phyloP scores from a whole-genome alignment of 2,113 vertebrate species.

The Limanda limanda region DNA sequence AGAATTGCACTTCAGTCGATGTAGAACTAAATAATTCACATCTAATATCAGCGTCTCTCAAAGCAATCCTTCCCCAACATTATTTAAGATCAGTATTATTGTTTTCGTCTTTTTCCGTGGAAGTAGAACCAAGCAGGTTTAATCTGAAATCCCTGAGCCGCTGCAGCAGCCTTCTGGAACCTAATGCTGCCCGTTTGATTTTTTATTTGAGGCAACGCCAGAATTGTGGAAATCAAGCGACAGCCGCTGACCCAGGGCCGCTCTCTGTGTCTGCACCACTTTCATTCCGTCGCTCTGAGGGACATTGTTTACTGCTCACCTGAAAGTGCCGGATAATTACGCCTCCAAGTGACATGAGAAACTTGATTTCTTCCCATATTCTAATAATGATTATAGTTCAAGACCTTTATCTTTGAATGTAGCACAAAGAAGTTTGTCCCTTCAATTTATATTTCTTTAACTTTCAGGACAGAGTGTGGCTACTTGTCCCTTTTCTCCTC shows the following conservation, averaged over 20 bases:
- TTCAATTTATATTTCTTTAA: background rate
- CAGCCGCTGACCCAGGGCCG: constrained; percentile 31
- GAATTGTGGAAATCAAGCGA: constrained; percentile 21
- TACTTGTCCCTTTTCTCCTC: background rate
- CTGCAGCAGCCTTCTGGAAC: background rate
- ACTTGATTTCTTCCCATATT: background rate
- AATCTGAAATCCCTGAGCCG: constrained; percentile 9
- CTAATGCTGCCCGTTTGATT: constrained; percentile 36
- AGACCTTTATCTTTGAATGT: constrained; percentile 14
- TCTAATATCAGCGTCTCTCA: no score
- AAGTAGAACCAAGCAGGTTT: constrained; percentile 13
- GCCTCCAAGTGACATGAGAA: constrained; percentile 33
- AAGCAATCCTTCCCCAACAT: background rate
- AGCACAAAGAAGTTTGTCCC: constrained; percentile 9
- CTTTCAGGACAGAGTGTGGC: background rate
- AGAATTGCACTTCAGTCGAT: background rate
- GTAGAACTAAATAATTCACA: no score
- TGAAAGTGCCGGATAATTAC: constrained; percentile 39
- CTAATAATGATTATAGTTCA: constrained; percentile 32
- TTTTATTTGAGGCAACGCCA: constrained; percentile 32
- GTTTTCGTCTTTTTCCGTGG: constrained; percentile 12
- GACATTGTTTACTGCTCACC: constrained; percentile 40
- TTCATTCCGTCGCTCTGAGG: constrained; percentile 40
- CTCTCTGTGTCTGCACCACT: constrained; percentile 35
- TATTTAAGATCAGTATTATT: background rate